Conservation (phyloP, 2,888 invertebrate species). For the Criorhina ranunculi region DNA sequence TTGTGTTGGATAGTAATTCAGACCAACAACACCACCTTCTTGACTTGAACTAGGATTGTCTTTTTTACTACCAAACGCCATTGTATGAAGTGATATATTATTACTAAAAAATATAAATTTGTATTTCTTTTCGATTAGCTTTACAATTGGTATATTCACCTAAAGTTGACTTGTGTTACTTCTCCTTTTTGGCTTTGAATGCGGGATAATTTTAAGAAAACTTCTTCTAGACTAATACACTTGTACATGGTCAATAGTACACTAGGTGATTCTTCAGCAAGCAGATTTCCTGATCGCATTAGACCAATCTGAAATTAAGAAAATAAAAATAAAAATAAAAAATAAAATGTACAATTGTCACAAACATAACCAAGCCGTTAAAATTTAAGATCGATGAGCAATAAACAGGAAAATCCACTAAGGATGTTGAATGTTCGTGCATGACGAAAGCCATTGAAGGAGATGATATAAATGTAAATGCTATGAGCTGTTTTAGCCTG, state of each 20-base stretch:
- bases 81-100: conserved; percentile 91
- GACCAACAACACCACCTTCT: conserved; percentile 93
- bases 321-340: too few relatives aligned
- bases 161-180: conserved; percentile 84
- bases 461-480: too few relatives aligned
- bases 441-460: too few relatives aligned
- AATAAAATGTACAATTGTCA: too few relatives aligned
- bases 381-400: too few relatives aligned
- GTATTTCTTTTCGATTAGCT: too few relatives aligned
- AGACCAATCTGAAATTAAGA: conserved; percentile 92
- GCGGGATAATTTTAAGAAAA: conserved; percentile 94
- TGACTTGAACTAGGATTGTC: conserved; percentile 94
- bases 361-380: too few relatives aligned
- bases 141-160: too few relatives aligned
- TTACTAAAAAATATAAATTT: conserved; percentile 85
- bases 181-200: conserved; percentile 89
- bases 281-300: conserved; percentile 95
- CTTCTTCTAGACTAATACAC: conserved; percentile 94
- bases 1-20: conserved; percentile 91
- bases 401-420: too few relatives aligned
- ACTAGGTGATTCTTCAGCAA: conserved; percentile 96
- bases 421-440: too few relatives aligned
- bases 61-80: conserved; percentile 92
- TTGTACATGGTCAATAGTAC: conserved; percentile 93
- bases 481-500: too few relatives aligned